Conservation (phyloP, 1,140 invertebrate species). For the Papilio dardanus region DNA sequence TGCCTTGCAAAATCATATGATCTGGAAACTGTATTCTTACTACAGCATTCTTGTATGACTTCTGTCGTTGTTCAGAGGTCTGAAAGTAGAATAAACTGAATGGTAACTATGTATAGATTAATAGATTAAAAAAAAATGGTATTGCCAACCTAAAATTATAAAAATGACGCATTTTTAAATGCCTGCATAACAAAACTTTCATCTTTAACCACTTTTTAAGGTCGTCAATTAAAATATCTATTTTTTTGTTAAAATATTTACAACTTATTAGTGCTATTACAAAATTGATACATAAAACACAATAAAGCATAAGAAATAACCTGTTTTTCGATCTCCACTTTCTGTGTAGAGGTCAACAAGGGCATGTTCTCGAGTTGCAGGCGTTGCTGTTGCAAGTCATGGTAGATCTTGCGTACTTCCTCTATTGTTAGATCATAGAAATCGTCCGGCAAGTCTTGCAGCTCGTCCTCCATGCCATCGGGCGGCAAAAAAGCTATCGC, state of each 20-base stretch:
- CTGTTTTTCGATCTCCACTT: slow-evolving; percentile 85
- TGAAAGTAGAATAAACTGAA: slow-evolving; percentile 53
- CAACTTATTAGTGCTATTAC: neutral
- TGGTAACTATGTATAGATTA: too few relatives aligned
- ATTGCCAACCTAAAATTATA: too few relatives aligned
- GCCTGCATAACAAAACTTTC: too few relatives aligned
- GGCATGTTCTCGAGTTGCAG: slow-evolving; percentile 85
- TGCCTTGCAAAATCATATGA: slow-evolving; percentile 89
- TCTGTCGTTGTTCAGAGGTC: slow-evolving; percentile 82
- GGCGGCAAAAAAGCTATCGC: slow-evolving; percentile 86
- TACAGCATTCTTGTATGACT: slow-evolving; percentile 88
- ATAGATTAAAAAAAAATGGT: too few relatives aligned
- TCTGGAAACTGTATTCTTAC: slow-evolving; percentile 92
- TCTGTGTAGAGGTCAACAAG: slow-evolving; percentile 85
- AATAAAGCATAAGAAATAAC: slow-evolving; percentile 49
- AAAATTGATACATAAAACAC: neutral
- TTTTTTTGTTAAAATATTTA: too few relatives aligned
- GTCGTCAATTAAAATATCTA: too few relatives aligned
- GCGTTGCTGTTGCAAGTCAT: slow-evolving; percentile 86
- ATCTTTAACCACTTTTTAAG: too few relatives aligned
- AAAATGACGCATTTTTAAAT: too few relatives aligned
- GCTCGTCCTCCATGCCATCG: slow-evolving; percentile 81
- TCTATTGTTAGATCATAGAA: slow-evolving; percentile 92
- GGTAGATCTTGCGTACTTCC: slow-evolving; percentile 88
- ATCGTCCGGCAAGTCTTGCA: slow-evolving; percentile 89